A percentile compares a stretch with the other conserved stretches of the same genome.
Evolutionary conservation across 2,797 vertebrate species (phyloP).

Genomic region (Brachyrhaphis roseni): DNA sequence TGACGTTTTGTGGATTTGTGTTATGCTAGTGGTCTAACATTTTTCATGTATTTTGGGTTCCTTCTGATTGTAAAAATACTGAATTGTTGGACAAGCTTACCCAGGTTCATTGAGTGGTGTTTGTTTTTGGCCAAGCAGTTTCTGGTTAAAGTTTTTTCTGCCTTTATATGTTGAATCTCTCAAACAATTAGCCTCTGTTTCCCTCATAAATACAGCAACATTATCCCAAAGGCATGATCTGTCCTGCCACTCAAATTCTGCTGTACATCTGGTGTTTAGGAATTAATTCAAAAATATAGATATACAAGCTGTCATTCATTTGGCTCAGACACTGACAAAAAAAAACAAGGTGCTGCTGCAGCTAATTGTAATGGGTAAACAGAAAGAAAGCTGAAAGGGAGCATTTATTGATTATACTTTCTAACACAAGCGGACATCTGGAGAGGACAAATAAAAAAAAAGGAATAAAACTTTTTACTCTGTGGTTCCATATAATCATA

Average conservation of each 20-base stretch:
- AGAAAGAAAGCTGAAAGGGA: no score
- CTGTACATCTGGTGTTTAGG: neutral
- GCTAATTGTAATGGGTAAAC: neutral
- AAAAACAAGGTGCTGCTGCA: neutral
- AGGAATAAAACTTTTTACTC: neutral
- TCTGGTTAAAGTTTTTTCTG: neutral
- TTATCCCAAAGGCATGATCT: neutral
- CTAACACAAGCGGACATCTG: neutral
- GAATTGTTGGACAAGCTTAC: neutral
- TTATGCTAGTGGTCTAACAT: neutral
- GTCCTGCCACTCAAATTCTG: neutral
- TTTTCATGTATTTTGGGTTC: neutral
- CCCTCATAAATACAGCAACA: neutral
- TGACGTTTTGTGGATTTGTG: neutral
- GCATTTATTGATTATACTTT: neutral
- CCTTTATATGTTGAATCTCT: neutral
- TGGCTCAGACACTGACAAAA: conserved; percentile 2
- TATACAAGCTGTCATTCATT: neutral
- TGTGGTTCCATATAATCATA: neutral
- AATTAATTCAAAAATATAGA: neutral
- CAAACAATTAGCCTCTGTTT: neutral
- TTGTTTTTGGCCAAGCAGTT: neutral
- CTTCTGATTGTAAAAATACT: neutral
- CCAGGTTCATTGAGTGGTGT: neutral
- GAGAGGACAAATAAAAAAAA: neutral